Base-by-base conservation (phyloP, 1,140 invertebrate genomes). In the Hyles euphorbiae region DNA sequence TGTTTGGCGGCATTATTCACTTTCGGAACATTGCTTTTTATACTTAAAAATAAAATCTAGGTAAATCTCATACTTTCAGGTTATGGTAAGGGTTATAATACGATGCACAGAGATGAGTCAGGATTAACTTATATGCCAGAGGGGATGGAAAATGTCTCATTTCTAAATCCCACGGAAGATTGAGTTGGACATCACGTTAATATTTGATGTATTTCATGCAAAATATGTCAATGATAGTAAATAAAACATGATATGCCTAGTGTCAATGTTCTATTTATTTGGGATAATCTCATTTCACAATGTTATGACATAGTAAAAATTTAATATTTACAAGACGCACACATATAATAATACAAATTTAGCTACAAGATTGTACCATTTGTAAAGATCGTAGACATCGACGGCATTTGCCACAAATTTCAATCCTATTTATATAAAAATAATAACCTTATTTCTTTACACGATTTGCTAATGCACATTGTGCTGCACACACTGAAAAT, bases 111-210 rank as follows among this genome's bases (percentile, higher is more conserved):
- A 68, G 83, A 91, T 51, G 82, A 83, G 57, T 92, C 91, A 22
- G 90, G 90, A 55, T 72, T 92, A 2, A 89, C 70, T 45, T 95
- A 94, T 80, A 91, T 95, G 90, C 94, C 94, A 2, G 90, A 93
- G 69, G 93, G 91, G 67, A 81, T 94, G 65, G 91, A 93, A 78
- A 56, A 92, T 78, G 69, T 92, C 0, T 81, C 92, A 74, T 95
- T 94, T 76, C 94, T 94, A 66, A 56, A 79, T 55, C 34, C 50
- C 1, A 8, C 6, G 5, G 53, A 54, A 36, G 72, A 70, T 55
- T 56, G 22, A 22, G 22, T 22, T 22, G 22, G 22, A 22, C 22
- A 22, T 22, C 22, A 22, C 22, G 22, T 22, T 22, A 22, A 22
- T 22, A 22, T 22, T 22, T 22, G 22, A 22, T 22, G 22, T 22